Evolutionary conservation across 2,113 vertebrate species (phyloP).

Genomic region (Bubalus kerabau): DNA sequence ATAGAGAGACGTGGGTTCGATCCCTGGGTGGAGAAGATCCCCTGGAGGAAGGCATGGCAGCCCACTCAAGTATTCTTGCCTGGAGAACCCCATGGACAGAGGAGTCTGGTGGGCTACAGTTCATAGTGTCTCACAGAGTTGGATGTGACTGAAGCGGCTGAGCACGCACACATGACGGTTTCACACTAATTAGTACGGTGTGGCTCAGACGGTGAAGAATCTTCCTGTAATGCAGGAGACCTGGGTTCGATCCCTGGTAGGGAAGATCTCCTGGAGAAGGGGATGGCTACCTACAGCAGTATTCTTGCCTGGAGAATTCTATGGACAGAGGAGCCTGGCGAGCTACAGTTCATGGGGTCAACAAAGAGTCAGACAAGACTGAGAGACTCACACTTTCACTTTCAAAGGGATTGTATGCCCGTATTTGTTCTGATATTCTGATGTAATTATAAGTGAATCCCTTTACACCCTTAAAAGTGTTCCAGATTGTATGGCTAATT

Average conservation of each 20-base stretch:
- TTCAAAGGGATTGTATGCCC: neutral
- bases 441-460: neutral
- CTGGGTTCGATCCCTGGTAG: neutral
- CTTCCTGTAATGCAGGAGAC: neutral
- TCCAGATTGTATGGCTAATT: neutral
- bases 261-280: neutral
- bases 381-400: neutral
- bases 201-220: neutral
- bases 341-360: neutral
- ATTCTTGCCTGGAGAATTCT: neutral
- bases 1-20: neutral
- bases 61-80: neutral
- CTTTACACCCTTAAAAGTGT: neutral
- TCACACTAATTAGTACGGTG: neutral
- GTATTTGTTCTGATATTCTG: neutral
- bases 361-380: neutral
- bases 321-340: neutral
- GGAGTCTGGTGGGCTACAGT: neutral
- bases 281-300: neutral
- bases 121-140: neutral
- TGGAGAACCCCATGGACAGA: neutral
- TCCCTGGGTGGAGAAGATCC: neutral
- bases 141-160: neutral
- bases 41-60: neutral
- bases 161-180: rapidly evolving